A percentile compares a stretch with the other conserved stretches of the same genome.
Evolutionary conservation across 2,797 vertebrate species (phyloP).

Genomic region (Siniperca obscura): DNA sequence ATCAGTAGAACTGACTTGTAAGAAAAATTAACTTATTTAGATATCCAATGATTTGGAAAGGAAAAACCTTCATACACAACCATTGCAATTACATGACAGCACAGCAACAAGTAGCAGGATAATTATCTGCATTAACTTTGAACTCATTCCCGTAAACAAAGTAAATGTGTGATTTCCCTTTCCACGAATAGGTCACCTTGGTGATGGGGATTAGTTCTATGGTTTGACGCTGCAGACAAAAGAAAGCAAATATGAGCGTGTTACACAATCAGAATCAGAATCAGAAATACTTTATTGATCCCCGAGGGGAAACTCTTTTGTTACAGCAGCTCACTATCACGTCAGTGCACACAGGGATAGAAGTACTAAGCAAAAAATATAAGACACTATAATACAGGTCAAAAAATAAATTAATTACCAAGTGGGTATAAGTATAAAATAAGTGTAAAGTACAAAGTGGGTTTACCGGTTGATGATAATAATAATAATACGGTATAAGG

Average conservation of each 20-base stretch:
- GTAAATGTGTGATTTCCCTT: constrained; percentile 80
- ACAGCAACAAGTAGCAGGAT: constrained; percentile 87
- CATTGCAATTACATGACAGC: constrained; percentile 73
- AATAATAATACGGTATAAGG: too few relatives aligned
- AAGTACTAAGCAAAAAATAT: too few relatives aligned
- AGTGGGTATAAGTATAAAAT: too few relatives aligned
- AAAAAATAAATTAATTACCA: too few relatives aligned
- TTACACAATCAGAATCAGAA: neutral
- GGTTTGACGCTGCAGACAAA: constrained; percentile 84
- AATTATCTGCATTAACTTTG: constrained; percentile 82
- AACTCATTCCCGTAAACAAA: constrained; percentile 87
- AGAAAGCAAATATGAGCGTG: constrained; percentile 44
- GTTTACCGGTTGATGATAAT: too few relatives aligned
- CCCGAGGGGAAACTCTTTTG: too few relatives aligned
- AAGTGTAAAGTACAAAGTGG: too few relatives aligned
- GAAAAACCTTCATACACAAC: constrained; percentile 6
- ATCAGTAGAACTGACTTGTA: neutral
- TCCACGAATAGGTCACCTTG: constrained; percentile 86
- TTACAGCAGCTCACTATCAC: too few relatives aligned
- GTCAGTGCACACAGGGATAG: too few relatives aligned
- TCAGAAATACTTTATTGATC: too few relatives aligned
- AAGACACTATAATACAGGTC: too few relatives aligned
- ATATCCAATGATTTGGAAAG: neutral
- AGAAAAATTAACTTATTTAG: neutral
- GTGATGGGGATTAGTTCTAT: constrained; percentile 88